Conservation (phyloP, 2,797 vertebrate species). For the Sternotherus odoratus region DNA sequence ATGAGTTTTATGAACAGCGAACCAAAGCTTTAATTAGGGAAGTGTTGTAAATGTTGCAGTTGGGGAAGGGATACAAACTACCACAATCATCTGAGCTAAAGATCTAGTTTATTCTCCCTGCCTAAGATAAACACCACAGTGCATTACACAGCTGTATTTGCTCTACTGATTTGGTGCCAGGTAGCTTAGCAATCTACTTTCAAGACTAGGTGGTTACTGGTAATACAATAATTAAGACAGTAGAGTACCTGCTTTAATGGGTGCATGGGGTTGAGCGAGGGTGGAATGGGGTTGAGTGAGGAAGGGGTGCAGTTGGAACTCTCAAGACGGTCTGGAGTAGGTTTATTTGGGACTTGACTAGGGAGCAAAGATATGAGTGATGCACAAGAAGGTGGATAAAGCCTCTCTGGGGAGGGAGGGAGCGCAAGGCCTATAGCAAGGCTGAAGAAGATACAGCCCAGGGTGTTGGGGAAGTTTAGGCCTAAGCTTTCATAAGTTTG, state of each 20-base stretch:
- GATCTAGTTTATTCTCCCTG: not conserved
- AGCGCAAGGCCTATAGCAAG: not conserved
- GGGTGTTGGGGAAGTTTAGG: not conserved
- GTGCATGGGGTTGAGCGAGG: not conserved
- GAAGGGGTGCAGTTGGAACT: not conserved
- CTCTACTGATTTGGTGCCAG: not conserved
- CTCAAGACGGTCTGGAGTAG: not conserved
- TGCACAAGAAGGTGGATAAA: not conserved
- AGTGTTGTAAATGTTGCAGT: not conserved
- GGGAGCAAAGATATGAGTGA: not conserved
- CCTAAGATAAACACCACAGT: not conserved
- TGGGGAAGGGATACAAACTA: not conserved
- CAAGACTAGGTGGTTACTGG: not conserved
- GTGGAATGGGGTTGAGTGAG: not conserved
- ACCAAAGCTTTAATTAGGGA: rapidly evolving
- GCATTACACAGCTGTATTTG: not conserved
- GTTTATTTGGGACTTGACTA: not conserved
- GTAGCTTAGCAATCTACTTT: not conserved
- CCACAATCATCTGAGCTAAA: not conserved
- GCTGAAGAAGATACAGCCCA: not conserved
- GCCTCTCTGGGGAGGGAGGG: not conserved
- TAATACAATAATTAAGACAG: not conserved
- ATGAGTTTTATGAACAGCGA: not conserved
- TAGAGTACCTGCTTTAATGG: not conserved
- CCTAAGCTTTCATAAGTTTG: not conserved